A percentile compares a stretch with the other conserved stretches of the same genome.
Evolutionary conservation across 2,797 vertebrate species (phyloP).

Genomic region (Pantherophis vulpinus): DNA sequence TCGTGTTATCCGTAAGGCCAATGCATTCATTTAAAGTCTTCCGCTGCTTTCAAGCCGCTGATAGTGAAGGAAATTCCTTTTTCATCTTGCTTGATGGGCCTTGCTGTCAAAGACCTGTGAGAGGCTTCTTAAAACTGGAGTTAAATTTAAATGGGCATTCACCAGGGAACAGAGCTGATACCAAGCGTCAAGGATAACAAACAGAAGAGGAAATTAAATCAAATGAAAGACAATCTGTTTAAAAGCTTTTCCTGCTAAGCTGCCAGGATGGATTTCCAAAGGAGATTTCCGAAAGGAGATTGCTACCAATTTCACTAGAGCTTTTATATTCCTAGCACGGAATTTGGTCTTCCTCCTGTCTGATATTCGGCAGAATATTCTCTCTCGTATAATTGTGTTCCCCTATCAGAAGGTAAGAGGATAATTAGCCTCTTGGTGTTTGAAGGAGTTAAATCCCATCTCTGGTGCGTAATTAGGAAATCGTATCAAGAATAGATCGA

Average conservation of each 20-base stretch:
- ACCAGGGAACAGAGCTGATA: neutral
- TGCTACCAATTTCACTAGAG: neutral
- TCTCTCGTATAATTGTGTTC: neutral
- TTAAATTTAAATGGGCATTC: neutral
- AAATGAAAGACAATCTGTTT: slow-evolving; percentile 21
- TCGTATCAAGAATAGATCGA: neutral
- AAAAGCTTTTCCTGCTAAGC: slow-evolving; percentile 11
- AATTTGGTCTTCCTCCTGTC: no score
- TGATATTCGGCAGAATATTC: neutral
- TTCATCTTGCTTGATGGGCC: neutral
- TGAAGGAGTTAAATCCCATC: neutral
- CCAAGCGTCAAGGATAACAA: neutral
- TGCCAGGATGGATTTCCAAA: slow-evolving; percentile 12
- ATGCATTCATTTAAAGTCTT: neutral
- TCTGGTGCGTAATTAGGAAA: neutral
- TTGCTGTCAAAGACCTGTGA: neutral
- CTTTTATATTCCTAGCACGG: neutral
- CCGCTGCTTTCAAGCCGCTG: neutral
- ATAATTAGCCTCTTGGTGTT: neutral
- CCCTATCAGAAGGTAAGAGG: neutral
- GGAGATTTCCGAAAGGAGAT: neutral
- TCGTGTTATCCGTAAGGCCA: neutral
- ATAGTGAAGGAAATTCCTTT: neutral
- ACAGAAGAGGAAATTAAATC: slow-evolving; percentile 22
- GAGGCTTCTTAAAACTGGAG: neutral